phyloP scores from a whole-genome alignment of 2,888 invertebrate genomes.

The Chymomyza amoena region DNA sequence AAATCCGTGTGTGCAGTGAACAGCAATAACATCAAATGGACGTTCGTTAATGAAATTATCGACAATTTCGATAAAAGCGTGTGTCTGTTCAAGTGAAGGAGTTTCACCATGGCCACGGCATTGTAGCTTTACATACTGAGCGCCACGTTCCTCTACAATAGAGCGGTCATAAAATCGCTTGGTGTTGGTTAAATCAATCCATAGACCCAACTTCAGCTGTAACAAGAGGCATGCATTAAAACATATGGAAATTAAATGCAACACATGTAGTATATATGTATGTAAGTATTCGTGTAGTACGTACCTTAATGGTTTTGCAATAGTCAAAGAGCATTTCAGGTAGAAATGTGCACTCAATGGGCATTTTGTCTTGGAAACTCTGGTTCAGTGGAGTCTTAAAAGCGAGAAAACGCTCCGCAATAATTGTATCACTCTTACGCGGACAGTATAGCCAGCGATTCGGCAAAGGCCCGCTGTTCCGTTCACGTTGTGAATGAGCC shows the following conservation, averaged over 20 bases:
- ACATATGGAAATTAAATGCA: not conserved
- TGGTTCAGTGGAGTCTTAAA: slow-evolving; percentile 89
- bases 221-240: not conserved
- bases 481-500: slow-evolving; percentile 47
- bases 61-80: slow-evolving; percentile 89
- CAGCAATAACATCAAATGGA: slow-evolving; percentile 86
- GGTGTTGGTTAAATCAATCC: slow-evolving; percentile 98
- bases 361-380: slow-evolving; percentile 90
- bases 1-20: slow-evolving; percentile 98
- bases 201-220: slow-evolving; percentile 92
- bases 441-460: slow-evolving; percentile 94
- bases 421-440: slow-evolving; percentile 85
- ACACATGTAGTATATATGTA: not conserved
- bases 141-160: slow-evolving; percentile 87
- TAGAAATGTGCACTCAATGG: slow-evolving; percentile 89
- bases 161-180: slow-evolving; percentile 92
- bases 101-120: slow-evolving; percentile 96
- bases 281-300: no score
- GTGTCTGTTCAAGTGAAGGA: slow-evolving; percentile 91
- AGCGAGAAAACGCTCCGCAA: slow-evolving; percentile 89
- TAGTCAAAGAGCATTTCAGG: slow-evolving; percentile 92
- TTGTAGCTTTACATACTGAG: slow-evolving; percentile 92
- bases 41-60: slow-evolving; percentile 87
- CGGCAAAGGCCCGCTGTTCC: slow-evolving; percentile 85
- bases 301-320: slow-evolving; percentile 87